Base-by-base conservation (phyloP, 2,113 vertebrate species). In the Pelvicachromis taeniatus region DNA sequence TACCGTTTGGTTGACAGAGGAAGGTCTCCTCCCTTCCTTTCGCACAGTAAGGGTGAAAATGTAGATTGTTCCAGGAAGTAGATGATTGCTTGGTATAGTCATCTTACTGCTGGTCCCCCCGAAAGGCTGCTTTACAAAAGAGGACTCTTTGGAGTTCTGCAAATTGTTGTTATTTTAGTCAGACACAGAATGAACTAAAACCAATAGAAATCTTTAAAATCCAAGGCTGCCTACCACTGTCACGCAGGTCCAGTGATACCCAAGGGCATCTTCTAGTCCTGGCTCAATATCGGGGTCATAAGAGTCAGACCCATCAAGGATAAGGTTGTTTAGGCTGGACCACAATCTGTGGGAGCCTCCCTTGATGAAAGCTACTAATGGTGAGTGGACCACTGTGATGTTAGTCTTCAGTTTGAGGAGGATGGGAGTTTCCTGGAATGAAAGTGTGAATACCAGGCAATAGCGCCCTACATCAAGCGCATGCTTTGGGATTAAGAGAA, bases 311-410 rank as follows among this genome's bases (percentile, higher is more conserved):
- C 95, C 97, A 53, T 97, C 95, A 85, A 97, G 86, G 59, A 95
- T 8, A 1, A 97, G 93, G 58, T 96, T 94, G n/a, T 52, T 86
- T 14, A 88, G 9, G 40, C 77, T 89, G 40, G 96, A 85, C 94
- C 96, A 97, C 21, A 92, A 61, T 87, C 94, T 90, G 78, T 91
- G 82, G 1, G 96, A 95, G 19, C 96, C 96, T 55, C 96, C 96
- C 55, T 92, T 93, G 63, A 97, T 96, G 35, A 93, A 33, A 21
- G 96, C 92, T 6, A 96, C 92, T 68, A 97, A 78, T 0, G 89
- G 88, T 33, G 95, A 96, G 81, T 93, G 89, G 35, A 93, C 80
- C 42, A 96, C 96, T 2, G 90, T 90, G 21, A 97, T 31, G 11
- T 23, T 82, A 3, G 79, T 75, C 7, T 78, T 91, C 42, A 56